These are phyloP conservation scores for Mnemiopsis leidyi DNA, from an alignment of 37 sponge, comb jelly and placozoan species.

Conservation along the genomic window DNA sequence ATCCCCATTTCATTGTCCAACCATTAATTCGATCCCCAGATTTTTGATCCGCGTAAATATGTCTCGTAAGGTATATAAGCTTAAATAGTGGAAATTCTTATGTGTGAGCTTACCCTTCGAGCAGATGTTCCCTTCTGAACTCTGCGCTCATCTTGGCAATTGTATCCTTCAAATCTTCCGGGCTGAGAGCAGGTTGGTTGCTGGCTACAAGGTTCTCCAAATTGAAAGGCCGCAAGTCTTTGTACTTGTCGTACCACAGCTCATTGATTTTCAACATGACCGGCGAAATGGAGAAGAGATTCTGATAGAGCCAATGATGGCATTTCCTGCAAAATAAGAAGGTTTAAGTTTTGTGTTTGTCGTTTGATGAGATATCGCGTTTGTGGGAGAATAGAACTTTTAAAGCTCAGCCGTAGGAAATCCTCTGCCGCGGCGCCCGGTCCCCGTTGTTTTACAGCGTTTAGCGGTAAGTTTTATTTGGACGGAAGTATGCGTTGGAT, in stretches of 20 bases:
- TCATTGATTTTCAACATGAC: constrained; percentile 23
- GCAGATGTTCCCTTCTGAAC: not conserved
- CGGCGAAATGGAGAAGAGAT: constrained; percentile 36
- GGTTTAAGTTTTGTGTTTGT: too few relatives aligned
- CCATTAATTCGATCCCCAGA: too few relatives aligned
- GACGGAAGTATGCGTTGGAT: too few relatives aligned
- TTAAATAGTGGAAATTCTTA: not conserved
- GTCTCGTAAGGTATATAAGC: too few relatives aligned
- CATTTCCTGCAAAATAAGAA: not conserved
- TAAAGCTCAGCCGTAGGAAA: too few relatives aligned
- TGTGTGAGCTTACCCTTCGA: not conserved
- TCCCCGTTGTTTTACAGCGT: too few relatives aligned
- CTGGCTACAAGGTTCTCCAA: not conserved
- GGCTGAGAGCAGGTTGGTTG: not conserved
- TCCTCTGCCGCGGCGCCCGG: too few relatives aligned
- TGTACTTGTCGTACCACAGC: not conserved
- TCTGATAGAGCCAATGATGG: constrained; percentile 11
- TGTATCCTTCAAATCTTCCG: not conserved
- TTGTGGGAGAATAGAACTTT: too few relatives aligned
- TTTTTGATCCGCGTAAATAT: too few relatives aligned
- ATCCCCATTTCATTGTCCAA: too few relatives aligned
- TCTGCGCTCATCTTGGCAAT: not conserved
- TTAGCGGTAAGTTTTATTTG: too few relatives aligned
- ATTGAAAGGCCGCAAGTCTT: constrained; percentile 4
- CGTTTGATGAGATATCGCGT: too few relatives aligned